Conservation (phyloP, 2,888 invertebrate species). For the Spilarctia lutea region DNA sequence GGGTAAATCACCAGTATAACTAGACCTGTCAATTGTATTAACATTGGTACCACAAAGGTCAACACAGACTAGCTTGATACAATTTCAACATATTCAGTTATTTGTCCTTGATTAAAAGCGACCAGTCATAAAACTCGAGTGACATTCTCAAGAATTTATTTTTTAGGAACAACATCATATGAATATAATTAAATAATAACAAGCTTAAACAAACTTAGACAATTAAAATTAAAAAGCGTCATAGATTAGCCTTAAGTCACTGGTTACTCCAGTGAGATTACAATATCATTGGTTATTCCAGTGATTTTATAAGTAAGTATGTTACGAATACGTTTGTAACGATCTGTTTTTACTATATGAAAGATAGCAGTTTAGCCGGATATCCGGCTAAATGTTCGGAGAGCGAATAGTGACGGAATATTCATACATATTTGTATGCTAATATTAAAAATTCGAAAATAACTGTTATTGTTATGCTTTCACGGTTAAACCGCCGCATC, state of each 20-base stretch:
- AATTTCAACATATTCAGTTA: too few relatives aligned
- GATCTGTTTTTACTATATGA: too few relatives aligned
- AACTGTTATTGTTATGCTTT: too few relatives aligned
- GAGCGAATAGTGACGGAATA: too few relatives aligned
- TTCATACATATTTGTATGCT: too few relatives aligned
- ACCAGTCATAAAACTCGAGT: background rate
- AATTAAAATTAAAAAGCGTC: constrained; percentile 2
- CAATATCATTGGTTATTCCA: background rate
- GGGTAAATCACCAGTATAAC: too few relatives aligned
- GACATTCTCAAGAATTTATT: background rate
- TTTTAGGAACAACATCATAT: background rate
- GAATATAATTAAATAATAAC: background rate
- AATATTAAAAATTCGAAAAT: too few relatives aligned
- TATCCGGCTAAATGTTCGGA: background rate
- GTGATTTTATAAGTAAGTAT: background rate
- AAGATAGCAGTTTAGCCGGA: background rate
- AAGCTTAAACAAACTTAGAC: background rate
- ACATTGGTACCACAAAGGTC: too few relatives aligned
- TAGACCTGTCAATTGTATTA: too few relatives aligned
- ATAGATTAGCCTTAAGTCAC: constrained; percentile 6
- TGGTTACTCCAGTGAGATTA: constrained; percentile 6
- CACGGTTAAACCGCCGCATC: too few relatives aligned
- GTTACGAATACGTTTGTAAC: background rate
- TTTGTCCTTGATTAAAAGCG: background rate
- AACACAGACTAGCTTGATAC: too few relatives aligned